Percentiles rank a stretch among this genome's conserved stretches.
Evolutionary conservation across 2,888 invertebrate species (phyloP).

Genomic region (Apamea anceps): DNA sequence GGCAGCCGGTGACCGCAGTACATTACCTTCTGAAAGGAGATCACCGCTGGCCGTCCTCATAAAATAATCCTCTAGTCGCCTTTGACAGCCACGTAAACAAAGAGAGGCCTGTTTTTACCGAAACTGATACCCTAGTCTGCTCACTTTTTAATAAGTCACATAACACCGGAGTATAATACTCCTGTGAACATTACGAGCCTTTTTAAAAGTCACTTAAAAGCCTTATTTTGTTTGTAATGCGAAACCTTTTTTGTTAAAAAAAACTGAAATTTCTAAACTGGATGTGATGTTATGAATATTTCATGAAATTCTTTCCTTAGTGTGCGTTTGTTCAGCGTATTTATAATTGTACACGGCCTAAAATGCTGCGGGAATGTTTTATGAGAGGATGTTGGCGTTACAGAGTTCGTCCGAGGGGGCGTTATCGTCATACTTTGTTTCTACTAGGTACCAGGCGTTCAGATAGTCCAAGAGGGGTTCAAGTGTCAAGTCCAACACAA

Average conservation of each 20-base stretch:
- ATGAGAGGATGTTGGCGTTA: constrained; percentile 17
- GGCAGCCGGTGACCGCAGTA: not conserved
- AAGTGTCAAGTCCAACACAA: not conserved
- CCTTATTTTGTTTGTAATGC: constrained; percentile 45
- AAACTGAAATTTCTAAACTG: constrained; percentile 54
- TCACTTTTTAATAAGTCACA: constrained; percentile 36
- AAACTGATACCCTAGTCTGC: constrained; percentile 25
- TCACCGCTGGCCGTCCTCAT: not conserved
- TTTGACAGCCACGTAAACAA: constrained; percentile 3
- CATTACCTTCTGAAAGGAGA: not conserved
- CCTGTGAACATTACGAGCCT: constrained; percentile 40
- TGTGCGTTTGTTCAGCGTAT: constrained; percentile 43
- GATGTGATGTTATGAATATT: constrained; percentile 59
- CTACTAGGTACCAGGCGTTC: not conserved
- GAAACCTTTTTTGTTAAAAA: constrained; percentile 47
- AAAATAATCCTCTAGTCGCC: constrained; percentile 16
- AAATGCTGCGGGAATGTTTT: constrained; percentile 41
- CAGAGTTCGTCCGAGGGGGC: constrained; percentile 2
- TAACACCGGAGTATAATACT: constrained; percentile 14
- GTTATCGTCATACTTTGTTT: constrained; percentile 4
- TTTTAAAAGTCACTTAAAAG: constrained; percentile 59
- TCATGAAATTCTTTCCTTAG: constrained; percentile 57
- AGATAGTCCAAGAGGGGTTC: not conserved
- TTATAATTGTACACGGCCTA: constrained; percentile 45
- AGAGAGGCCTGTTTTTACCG: constrained; percentile 5